Percentiles rank a stretch among this genome's conserved stretches.
These are phyloP conservation scores for Meliscaeva auricollis DNA, from an alignment of 2,888 invertebrate species.

Conservation along the genomic window DNA sequence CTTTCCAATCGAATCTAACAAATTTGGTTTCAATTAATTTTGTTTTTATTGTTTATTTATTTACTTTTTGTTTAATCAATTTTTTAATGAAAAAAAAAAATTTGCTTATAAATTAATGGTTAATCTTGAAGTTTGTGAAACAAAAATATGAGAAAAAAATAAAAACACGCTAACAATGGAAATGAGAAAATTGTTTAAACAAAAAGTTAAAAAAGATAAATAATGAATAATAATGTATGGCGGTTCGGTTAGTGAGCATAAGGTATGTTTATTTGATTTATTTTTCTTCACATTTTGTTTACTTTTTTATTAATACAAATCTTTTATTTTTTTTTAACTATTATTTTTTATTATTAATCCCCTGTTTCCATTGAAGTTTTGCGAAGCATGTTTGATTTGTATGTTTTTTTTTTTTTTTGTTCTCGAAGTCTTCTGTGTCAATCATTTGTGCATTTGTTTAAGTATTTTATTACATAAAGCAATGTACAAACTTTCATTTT, in stretches of 20 bases:
- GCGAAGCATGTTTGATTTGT: conserved; percentile 47
- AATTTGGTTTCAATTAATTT: conserved; percentile 48
- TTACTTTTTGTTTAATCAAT: conserved; percentile 33
- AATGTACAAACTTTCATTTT: conserved; percentile 33
- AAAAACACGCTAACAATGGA: conserved; percentile 36
- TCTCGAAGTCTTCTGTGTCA: conserved; percentile 62
- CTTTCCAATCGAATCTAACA: conserved; percentile 47
- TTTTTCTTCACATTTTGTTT: conserved; percentile 70
- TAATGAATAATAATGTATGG: conserved; percentile 71
- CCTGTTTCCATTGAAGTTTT: conserved; percentile 47
- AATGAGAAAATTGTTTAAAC: conserved; percentile 58
- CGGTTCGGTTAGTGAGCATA: conserved; percentile 83
- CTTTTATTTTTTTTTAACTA: conserved; percentile 18
- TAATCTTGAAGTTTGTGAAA: conserved; percentile 58
- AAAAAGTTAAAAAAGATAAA: conserved; percentile 39
- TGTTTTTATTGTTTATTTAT: conserved; percentile 1
- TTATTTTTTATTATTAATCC: conserved; percentile 25
- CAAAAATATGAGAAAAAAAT: conserved; percentile 18
- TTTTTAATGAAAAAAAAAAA: conserved; percentile 1
- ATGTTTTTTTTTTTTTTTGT: conserved; percentile 59
- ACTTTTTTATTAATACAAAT: conserved; percentile 45
- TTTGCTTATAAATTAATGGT: conserved; percentile 26
- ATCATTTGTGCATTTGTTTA: conserved; percentile 69
- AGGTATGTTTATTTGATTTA: conserved; percentile 82
- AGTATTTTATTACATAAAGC: conserved; percentile 46